Evolutionary conservation across 2,113 vertebrate genomes (phyloP).

Genomic region (Melanotaenia duboulayi): DNA sequence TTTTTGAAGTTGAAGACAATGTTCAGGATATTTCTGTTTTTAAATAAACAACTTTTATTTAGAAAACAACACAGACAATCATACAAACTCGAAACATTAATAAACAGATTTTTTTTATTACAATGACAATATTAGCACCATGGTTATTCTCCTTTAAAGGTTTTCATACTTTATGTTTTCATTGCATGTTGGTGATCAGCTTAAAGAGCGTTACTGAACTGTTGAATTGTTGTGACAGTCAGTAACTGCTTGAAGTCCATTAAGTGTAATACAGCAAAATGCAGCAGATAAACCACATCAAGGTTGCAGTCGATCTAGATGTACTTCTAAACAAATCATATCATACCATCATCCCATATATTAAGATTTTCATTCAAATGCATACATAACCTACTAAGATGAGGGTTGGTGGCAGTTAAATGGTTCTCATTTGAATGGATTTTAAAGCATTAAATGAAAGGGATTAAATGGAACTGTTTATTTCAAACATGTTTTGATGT

Average conservation of each 20-base stretch:
- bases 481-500: neutral
- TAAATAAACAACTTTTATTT: constrained; percentile 80
- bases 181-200: constrained; percentile 68
- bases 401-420: too few relatives aligned
- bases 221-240: constrained; percentile 28
- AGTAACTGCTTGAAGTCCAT: constrained; percentile 14
- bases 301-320: neutral
- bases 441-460: constrained; percentile 14
- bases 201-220: constrained; percentile 44
- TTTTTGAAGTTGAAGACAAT: neutral
- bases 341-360: neutral
- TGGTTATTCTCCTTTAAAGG: constrained; percentile 62
- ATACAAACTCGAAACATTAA: constrained; percentile 64
- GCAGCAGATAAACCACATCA: neutral
- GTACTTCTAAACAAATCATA: constrained; percentile 2
- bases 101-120: constrained; percentile 68
- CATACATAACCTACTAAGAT: neutral
- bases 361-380: constrained; percentile 6
- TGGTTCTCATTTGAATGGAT: neutral
- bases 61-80: constrained; percentile 75
- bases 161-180: constrained; percentile 16
- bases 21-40: constrained; percentile 25
- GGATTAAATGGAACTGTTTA: neutral
- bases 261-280: constrained; percentile 7
- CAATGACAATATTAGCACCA: constrained; percentile 83